Base-by-base conservation (phyloP, 2,888 invertebrate genomes). In the Drosophila fulvimacula region DNA sequence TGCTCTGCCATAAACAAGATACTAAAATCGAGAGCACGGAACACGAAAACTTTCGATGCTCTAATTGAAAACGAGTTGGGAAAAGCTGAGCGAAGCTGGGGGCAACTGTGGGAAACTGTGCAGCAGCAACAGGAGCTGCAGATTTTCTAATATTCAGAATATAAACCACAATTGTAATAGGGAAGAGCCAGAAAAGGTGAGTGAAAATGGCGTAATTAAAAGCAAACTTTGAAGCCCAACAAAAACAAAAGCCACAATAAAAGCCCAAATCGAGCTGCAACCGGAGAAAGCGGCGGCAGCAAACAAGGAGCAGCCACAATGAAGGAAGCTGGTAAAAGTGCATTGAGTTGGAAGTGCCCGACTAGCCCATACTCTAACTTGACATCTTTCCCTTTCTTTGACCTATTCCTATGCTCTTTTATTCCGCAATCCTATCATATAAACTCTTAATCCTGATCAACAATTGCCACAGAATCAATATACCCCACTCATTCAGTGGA, bases 131-230 rank as follows among this genome's bases (percentile, higher is more conserved):
- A 52, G 32, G 19, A 64, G 36, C 21, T 6, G 13, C 34, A 51
- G n/a, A 34, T 44, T 51, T 51, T 5, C 51, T 19, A 48, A 58
- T 58, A 49, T 39, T 30, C 49, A 19, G 17, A 58, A 67, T 49
- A 39, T 34, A 2, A 48, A 24, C 34, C 21, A 39, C 34, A 30
- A 55, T 42, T 68, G 41, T 46, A 51, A 57, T 60, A 59, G 34
- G 39, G 42, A 61, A 57, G 13, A 11, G 38, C 27, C 9, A n/a
- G n/a, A n/a, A n/a, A n/a, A 52, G 52, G 24, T 38, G 38, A 38
- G 41, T 44, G 61, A 60, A 67, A 73, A 52, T 62, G 59, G 55
- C 38, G 55, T 71, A 71, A 73, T 73, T 71, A 74, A 74, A 70
- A 53, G 64, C 61, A 61, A 74, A 68, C 60, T 70, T 69, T 53